Percentiles rank a stretch among this genome's conserved stretches.
These are phyloP conservation scores for Sylvia borin DNA, from an alignment of 2,797 vertebrate genomes.

Conservation along the genomic window DNA sequence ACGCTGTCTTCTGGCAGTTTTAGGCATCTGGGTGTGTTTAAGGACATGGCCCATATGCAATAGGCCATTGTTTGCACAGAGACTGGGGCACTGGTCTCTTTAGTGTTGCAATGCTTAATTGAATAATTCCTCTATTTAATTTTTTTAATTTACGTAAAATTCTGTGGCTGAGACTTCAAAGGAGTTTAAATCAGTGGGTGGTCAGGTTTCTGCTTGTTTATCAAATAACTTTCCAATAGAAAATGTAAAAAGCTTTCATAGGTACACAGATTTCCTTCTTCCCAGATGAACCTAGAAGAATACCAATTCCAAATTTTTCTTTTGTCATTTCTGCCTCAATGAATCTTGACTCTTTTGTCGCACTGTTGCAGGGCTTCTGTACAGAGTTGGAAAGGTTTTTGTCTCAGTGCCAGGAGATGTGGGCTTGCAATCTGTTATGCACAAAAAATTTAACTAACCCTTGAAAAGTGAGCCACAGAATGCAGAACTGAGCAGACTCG, in stretches of 20 bases:
- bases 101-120: neutral
- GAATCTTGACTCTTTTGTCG: neutral
- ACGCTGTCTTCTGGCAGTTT: neutral
- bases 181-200: neutral
- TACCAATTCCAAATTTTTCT: neutral
- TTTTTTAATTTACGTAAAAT: neutral
- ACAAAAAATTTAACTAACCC: neutral
- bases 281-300: neutral
- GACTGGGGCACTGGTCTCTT: neutral
- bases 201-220: neutral
- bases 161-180: neutral
- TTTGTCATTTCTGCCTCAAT: neutral
- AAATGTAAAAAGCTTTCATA: neutral
- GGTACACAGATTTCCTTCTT: neutral
- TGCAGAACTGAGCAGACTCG: neutral
- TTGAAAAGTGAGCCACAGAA: neutral
- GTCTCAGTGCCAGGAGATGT: rapidly evolving
- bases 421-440: neutral
- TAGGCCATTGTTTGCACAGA: neutral
- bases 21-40: neutral
- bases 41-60: neutral
- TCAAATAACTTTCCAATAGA: neutral
- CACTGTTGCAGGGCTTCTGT: neutral
- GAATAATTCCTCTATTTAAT: neutral
- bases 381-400: neutral